A percentile compares a stretch with the other conserved stretches of the same genome.
phyloP scores from a whole-genome alignment of 2,888 invertebrate genomes.

The Caenorhabditis virilis region DNA sequence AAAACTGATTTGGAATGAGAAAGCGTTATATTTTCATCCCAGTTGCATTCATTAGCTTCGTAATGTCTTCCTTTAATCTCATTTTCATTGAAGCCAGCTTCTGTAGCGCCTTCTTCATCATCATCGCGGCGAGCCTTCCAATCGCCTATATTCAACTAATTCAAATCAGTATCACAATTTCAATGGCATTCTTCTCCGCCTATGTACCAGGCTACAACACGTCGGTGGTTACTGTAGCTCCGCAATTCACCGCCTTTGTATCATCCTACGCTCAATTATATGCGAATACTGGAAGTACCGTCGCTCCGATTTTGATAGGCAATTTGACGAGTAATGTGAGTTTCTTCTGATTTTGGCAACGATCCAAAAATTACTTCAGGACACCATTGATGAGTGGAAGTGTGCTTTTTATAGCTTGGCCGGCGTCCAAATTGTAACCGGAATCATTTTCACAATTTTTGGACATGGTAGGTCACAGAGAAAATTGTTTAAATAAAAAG shows the following conservation, averaged over 20 bases:
- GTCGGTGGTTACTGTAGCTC: constrained; percentile 59
- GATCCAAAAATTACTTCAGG: constrained; percentile 21
- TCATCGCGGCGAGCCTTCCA: constrained; percentile 38
- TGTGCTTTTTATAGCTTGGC: constrained; percentile 57
- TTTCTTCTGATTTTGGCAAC: no score
- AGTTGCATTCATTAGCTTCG: no score
- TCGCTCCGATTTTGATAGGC: constrained; percentile 60
- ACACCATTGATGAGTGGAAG: constrained; percentile 51
- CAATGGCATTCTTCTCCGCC: constrained; percentile 58
- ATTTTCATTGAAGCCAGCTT: constrained; percentile 60
- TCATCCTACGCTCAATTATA: constrained; percentile 62
- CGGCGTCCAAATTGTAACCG: constrained; percentile 54
- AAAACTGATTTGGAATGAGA: neutral
- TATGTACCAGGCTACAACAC: constrained; percentile 66
- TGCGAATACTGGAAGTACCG: constrained; percentile 52
- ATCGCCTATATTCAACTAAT: constrained; percentile 29
- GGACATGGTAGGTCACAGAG: constrained; percentile 51
- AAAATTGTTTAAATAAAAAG: neutral
- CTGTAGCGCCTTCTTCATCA: constrained; percentile 52
- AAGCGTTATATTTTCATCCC: neutral
- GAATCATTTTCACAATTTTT: constrained; percentile 57
- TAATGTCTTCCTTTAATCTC: neutral
- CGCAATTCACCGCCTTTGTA: constrained; percentile 63
- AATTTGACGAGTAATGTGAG: constrained; percentile 54
- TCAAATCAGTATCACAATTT: constrained; percentile 49